These are phyloP conservation scores for Gallinago paraguaiae DNA, from an alignment of 2,113 vertebrate genomes.

Conservation along the genomic window DNA sequence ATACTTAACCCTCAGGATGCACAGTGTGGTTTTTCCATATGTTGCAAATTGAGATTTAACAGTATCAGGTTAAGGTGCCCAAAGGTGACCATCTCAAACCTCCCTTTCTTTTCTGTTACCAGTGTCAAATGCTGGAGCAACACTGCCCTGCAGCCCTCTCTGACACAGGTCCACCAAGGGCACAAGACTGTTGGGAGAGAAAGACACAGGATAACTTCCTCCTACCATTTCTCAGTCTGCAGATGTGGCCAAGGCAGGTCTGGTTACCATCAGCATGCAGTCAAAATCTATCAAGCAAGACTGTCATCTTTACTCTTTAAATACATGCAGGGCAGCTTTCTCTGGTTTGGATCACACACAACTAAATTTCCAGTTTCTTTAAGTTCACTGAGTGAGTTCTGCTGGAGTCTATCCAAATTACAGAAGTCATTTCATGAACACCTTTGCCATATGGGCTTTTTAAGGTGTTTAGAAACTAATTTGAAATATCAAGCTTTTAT, in stretches of 20 bases:
- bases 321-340: not conserved
- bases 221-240: not conserved
- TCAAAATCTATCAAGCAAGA: not conserved
- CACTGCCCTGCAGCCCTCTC: not conserved
- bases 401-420: not conserved
- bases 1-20: not conserved
- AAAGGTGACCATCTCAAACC: not conserved
- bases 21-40: accelerated
- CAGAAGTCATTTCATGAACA: not conserved
- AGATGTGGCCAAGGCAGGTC: accelerated
- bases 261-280: not conserved
- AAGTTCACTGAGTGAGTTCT: not conserved
- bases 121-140: not conserved
- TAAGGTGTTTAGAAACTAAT: not conserved
- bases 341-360: not conserved
- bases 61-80: not conserved
- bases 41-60: not conserved
- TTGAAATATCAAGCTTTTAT: not conserved
- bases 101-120: not conserved
- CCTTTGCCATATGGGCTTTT: not conserved
- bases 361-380: not conserved
- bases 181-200: not conserved
- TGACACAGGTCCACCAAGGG: not conserved
- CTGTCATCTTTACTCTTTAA: not conserved
- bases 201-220: accelerated